Conservation (phyloP, 2,113 vertebrate genomes). For the Thymallus thymallus region DNA sequence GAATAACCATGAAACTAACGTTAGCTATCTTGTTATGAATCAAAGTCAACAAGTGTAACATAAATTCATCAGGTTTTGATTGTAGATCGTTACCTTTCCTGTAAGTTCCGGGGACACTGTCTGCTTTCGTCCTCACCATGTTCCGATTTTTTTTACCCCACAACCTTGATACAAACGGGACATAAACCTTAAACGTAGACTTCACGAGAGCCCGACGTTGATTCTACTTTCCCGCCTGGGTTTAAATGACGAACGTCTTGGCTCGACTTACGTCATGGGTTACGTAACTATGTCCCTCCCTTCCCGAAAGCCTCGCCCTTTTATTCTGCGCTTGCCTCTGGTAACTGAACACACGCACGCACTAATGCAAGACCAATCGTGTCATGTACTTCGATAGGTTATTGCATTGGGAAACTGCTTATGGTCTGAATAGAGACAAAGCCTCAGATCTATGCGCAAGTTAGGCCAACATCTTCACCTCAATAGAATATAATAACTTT, state of each 20-base stretch:
- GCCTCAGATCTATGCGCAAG: too few species aligned
- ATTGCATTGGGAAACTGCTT: too few species aligned
- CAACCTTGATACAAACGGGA: not conserved
- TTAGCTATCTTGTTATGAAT: too few species aligned
- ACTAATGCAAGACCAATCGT: too few species aligned
- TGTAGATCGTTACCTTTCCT: conserved; percentile 64
- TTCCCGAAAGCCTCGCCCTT: not conserved
- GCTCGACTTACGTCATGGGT: not conserved
- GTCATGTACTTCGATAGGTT: too few species aligned
- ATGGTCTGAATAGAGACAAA: too few species aligned
- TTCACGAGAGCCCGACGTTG: not conserved
- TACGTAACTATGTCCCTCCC: not conserved
- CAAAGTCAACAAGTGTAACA: too few species aligned
- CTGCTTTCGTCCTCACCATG: conserved; percentile 75
- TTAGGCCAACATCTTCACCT: too few species aligned
- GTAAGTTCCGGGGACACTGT: conserved; percentile 67
- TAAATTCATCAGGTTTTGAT: not conserved
- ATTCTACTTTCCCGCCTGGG: not conserved
- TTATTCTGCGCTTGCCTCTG: too few species aligned
- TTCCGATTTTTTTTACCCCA: conserved; percentile 1
- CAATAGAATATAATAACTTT: too few species aligned
- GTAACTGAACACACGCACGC: too few species aligned
- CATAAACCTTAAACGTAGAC: not conserved
- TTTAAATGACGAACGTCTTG: not conserved
- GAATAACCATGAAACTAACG: too few species aligned